Evolutionary conservation across 1,140 invertebrate species (phyloP), one percentile per base, ranked within the genome.

Genomic region (Drosophila dunni): DNA sequence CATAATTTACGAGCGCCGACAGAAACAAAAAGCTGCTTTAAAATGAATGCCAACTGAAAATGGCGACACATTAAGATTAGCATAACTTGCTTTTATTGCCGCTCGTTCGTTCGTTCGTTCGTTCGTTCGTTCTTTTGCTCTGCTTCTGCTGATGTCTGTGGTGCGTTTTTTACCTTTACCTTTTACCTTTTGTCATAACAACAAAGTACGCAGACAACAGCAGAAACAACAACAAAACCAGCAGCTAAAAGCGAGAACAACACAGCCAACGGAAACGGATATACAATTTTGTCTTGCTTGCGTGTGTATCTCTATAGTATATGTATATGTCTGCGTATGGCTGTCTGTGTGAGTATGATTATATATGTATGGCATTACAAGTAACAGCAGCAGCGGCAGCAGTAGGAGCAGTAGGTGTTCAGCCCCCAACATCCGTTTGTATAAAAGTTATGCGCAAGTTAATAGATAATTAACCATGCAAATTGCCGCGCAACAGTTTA

Each of bases 391-490:
- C 40, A 54, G 51, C 13, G 44, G 36, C 8, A 56, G 64, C n/a
- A n/a, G n/a, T n/a, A n/a, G 17, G 17, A 20, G 17, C 67, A 46
- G 29, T n/a, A 7, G 38, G 46, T n/a, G 50, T 17, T 74, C 46
- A 13, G 17, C 53, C 17, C 17, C 29, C 58, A n/a, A 38, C 78
- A 63, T 62, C 46, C 45, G 46, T 46, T 58, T 66, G 48, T 63
- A 58, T 62, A 78, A 80, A 89, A 88, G 83, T 88, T 88, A 88
- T 88, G 83, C 84, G 64, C 80, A 88, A 83, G 83, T 88, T 88
- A 88, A 88, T 88, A 88, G 83, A 88, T 88, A 88, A 88, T 88
- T 88, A 88, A 84, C 84, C 84, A 88, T 88, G 83, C 67, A 88
- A 88, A 88, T 88, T 89, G 77, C 57, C 77, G 67, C 63, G 83